These are phyloP conservation scores for Channallabes apus DNA, from an alignment of 2,797 vertebrate genomes.

Conservation along the genomic window DNA sequence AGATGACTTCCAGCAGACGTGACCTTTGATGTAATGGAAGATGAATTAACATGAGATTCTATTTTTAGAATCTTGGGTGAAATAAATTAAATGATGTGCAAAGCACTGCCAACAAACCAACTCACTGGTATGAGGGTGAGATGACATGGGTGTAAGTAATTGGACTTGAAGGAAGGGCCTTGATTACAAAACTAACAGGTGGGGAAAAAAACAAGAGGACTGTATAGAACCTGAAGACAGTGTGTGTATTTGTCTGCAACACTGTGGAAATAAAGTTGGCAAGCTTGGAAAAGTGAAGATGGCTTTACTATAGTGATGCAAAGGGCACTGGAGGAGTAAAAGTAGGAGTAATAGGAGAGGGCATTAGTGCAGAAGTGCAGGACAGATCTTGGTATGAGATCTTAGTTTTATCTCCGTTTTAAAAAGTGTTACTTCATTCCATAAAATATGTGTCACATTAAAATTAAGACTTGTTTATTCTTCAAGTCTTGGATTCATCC, in stretches of 20 bases:
- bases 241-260: background rate
- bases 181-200: background rate
- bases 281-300: background rate
- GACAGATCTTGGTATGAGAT: too few species aligned
- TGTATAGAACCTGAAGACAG: background rate
- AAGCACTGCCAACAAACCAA: too few species aligned
- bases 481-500: background rate
- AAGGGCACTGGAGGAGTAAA: background rate
- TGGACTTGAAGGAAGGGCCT: background rate
- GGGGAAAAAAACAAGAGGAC: background rate
- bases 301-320: background rate
- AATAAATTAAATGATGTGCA: too few species aligned
- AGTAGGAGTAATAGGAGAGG: background rate
- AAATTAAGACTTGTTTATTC: background rate
- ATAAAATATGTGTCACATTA: background rate
- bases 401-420: background rate
- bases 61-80: background rate
- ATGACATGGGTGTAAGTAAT: background rate
- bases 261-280: background rate
- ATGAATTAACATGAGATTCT: background rate
- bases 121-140: background rate
- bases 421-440: background rate
- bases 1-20: background rate
- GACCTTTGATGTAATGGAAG: background rate
- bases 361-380: constrained; percentile 43